These are phyloP conservation scores for Tortrix viridana DNA, from an alignment of 2,888 invertebrate species.

Conservation along the genomic window DNA sequence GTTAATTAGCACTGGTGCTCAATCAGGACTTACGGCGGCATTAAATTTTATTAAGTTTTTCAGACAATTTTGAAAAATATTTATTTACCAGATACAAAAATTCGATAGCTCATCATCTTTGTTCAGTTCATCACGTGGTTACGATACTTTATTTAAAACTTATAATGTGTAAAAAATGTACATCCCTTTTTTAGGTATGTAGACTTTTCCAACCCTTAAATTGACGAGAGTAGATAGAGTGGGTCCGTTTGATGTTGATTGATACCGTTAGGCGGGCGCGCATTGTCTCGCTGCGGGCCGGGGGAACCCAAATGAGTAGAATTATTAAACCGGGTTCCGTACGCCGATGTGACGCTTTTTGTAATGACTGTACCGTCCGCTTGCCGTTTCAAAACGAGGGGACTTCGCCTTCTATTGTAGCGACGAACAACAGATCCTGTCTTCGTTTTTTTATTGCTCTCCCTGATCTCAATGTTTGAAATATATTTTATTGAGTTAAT, in stretches of 20 bases:
- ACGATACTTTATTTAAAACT: too few species aligned
- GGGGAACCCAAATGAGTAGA: slow-evolving; percentile 80
- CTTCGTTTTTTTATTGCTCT: slow-evolving; percentile 53
- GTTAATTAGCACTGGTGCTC: too few species aligned
- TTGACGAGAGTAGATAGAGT: slow-evolving; percentile 52
- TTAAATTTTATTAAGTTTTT: too few species aligned
- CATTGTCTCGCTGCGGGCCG: slow-evolving; percentile 73
- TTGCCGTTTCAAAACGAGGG: slow-evolving; percentile 50
- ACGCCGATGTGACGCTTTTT: slow-evolving; percentile 79
- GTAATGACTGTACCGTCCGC: slow-evolving; percentile 74
- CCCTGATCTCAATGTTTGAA: slow-evolving; percentile 55
- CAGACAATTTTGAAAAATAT: too few species aligned
- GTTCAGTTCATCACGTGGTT: too few species aligned
- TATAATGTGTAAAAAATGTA: too few species aligned
- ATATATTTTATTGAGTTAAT: slow-evolving; percentile 41
- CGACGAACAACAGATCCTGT: slow-evolving; percentile 54
- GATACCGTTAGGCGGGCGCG: slow-evolving; percentile 80
- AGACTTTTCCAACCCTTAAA: slow-evolving; percentile 58
- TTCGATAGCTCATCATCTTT: too few species aligned
- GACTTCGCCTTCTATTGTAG: slow-evolving; percentile 60
- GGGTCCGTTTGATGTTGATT: slow-evolving; percentile 83
- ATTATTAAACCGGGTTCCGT: slow-evolving; percentile 79
- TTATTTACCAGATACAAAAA: too few species aligned
- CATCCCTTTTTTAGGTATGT: slow-evolving; percentile 1
- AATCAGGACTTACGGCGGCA: too few species aligned